Conservation (phyloP, 1,140 invertebrate species). For the Diorhabda sublineata region DNA sequence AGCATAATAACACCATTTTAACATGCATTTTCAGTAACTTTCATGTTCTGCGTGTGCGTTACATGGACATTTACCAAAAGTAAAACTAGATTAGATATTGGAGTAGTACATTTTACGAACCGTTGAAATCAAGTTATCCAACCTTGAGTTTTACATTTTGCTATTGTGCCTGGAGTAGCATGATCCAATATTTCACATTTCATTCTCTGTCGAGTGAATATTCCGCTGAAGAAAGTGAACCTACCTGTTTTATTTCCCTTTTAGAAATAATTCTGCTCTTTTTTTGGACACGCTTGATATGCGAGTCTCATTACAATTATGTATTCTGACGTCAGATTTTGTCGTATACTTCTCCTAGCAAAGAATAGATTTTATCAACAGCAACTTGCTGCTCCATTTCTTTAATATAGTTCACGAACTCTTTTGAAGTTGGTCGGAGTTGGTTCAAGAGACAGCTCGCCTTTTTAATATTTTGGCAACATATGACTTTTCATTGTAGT, state of each 20-base stretch:
- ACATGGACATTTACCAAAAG: background rate
- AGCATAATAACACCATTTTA: no score
- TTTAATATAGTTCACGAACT: background rate
- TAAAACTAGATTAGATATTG: background rate
- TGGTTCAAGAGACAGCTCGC: background rate
- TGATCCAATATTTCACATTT: conserved; percentile 28
- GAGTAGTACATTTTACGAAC: background rate
- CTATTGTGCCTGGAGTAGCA: background rate
- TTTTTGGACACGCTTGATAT: conserved; percentile 45
- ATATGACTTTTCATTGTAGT: background rate
- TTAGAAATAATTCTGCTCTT: conserved; percentile 41
- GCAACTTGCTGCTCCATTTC: background rate
- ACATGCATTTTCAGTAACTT: background rate
- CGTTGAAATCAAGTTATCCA: background rate
- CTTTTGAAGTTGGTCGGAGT: background rate
- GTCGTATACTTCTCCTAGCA: conserved; percentile 6
- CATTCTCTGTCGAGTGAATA: conserved; percentile 35
- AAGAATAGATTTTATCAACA: background rate
- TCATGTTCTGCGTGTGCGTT: background rate
- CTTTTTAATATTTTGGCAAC: background rate
- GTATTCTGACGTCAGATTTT: conserved; percentile 6
- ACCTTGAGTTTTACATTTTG: background rate
- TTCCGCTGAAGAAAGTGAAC: conserved; percentile 41
- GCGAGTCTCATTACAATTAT: conserved; percentile 31
- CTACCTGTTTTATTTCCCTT: conserved; percentile 44